phyloP scores from a whole-genome alignment of 2,797 vertebrate genomes.

The Manis javanica region DNA sequence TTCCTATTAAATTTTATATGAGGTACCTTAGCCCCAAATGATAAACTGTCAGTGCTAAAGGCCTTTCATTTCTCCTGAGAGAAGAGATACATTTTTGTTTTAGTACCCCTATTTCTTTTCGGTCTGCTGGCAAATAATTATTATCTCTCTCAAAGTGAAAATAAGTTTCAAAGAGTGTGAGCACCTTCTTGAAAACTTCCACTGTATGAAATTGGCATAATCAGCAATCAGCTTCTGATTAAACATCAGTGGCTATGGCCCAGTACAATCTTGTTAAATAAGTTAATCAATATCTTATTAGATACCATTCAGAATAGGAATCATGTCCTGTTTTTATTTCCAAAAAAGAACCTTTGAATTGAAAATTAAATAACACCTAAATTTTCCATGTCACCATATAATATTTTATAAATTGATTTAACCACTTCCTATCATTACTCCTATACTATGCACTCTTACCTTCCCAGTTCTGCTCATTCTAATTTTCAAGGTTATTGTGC shows the following conservation, averaged over 20 bases:
- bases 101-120: not conserved
- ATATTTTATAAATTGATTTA: constrained; percentile 2
- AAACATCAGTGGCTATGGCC: constrained; percentile 24
- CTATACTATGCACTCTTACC: not conserved
- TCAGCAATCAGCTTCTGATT: constrained; percentile 62
- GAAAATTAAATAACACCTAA: constrained; percentile 47
- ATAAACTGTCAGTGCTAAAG: not conserved
- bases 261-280: constrained; percentile 8
- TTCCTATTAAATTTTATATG: not conserved
- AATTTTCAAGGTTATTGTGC: constrained; percentile 62
- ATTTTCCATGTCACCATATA: not conserved
- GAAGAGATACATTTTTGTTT: constrained; percentile 23
- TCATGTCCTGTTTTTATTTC: not conserved
- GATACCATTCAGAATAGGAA: constrained; percentile 41
- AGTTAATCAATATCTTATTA: constrained; percentile 56
- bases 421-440: not conserved
- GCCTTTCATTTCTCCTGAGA: constrained; percentile 26
- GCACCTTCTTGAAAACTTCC: constrained; percentile 25
- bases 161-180: constrained; percentile 42
- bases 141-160: constrained; percentile 26
- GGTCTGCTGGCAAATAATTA: constrained; percentile 31
- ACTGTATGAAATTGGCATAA: constrained; percentile 32
- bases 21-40: not conserved
- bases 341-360: constrained; percentile 17
- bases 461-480: not conserved